Conservation (phyloP, 2,888 invertebrate genomes). For the Eucriotettix oculatus region DNA sequence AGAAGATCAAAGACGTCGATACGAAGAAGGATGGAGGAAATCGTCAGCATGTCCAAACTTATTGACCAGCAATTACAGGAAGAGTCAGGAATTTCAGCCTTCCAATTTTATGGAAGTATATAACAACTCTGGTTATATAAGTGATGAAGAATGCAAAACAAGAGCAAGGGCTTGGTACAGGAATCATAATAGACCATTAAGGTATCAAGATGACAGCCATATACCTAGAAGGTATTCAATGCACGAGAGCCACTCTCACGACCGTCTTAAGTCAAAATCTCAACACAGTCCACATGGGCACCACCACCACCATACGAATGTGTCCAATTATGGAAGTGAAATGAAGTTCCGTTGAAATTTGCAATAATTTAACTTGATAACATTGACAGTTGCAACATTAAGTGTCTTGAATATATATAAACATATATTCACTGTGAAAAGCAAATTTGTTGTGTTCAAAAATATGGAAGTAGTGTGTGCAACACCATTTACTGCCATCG, state of each 20-base stretch:
- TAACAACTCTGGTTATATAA: conserved; percentile 34
- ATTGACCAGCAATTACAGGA: neutral
- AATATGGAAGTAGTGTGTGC: too few relatives aligned
- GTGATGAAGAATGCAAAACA: conserved; percentile 25
- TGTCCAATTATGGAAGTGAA: conserved; percentile 41
- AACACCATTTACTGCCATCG: too few relatives aligned
- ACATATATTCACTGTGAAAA: too few relatives aligned
- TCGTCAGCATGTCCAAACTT: conserved; percentile 33
- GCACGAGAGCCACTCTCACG: conserved; percentile 29
- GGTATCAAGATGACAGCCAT: neutral
- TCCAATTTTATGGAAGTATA: conserved; percentile 49
- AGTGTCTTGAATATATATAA: too few relatives aligned
- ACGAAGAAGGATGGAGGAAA: conserved; percentile 52
- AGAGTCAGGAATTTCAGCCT: conserved; percentile 25
- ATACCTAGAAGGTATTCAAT: conserved; percentile 19
- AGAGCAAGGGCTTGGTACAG: conserved; percentile 22
- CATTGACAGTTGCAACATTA: too few relatives aligned
- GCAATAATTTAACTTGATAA: too few relatives aligned
- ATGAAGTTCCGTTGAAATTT: conserved; percentile 40
- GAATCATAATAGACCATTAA: neutral
- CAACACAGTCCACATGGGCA: conserved; percentile 44
- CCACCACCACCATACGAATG: conserved; percentile 3
- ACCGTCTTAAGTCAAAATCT: conserved; percentile 39
- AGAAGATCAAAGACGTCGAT: conserved; percentile 39
- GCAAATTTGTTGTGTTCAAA: too few relatives aligned